These are phyloP conservation scores for Cyrtorhinus lividipennis DNA, from an alignment of 1,140 invertebrate species.

Conservation along the genomic window DNA sequence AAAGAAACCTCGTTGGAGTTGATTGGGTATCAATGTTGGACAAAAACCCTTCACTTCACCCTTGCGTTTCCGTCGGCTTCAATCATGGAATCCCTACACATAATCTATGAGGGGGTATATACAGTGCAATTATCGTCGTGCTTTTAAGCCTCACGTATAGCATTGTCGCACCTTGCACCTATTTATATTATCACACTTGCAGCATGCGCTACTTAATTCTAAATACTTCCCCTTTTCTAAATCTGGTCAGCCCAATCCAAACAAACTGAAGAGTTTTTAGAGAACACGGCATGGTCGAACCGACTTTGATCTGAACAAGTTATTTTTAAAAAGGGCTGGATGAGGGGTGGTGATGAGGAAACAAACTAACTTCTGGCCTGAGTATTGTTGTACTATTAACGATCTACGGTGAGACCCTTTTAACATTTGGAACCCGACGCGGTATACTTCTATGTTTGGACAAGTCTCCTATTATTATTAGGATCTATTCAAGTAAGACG, in stretches of 20 bases:
- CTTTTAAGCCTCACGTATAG: too few relatives aligned
- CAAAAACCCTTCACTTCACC: too few relatives aligned
- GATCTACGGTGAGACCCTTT: not conserved
- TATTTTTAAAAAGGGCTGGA: not conserved
- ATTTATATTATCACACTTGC: too few relatives aligned
- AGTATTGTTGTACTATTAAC: slow-evolving; percentile 1
- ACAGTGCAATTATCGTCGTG: too few relatives aligned
- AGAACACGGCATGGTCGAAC: not conserved
- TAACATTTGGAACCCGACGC: not conserved
- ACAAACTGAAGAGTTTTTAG: not conserved
- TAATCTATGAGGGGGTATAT: too few relatives aligned
- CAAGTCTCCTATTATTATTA: not conserved
- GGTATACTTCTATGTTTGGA: not conserved
- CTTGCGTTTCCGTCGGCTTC: too few relatives aligned
- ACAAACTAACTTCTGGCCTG: not conserved
- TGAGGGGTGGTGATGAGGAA: too few relatives aligned
- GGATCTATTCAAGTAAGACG: not conserved
- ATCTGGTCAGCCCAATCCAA: not conserved
- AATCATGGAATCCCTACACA: too few relatives aligned
- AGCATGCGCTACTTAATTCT: too few relatives aligned
- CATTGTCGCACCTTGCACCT: too few relatives aligned
- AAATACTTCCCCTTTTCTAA: not conserved
- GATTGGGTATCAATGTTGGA: too few relatives aligned
- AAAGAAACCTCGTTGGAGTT: too few relatives aligned
- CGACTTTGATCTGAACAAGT: not conserved